Conservation (phyloP, 2,888 invertebrate genomes). For the Atrina japonica region DNA sequence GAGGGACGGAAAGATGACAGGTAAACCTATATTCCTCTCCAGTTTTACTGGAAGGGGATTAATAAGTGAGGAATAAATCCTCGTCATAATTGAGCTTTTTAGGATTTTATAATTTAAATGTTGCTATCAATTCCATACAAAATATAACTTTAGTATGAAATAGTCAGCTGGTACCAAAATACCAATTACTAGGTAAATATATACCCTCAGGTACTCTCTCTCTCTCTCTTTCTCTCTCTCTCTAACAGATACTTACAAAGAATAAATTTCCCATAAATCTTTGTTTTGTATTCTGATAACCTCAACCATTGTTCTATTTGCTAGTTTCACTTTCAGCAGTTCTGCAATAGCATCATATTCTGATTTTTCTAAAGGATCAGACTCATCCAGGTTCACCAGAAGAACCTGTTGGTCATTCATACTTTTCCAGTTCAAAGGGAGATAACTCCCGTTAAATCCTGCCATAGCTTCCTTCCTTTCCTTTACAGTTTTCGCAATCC, state of each 20-base stretch:
- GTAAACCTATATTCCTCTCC: no score
- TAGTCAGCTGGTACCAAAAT: no score
- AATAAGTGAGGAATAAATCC: no score
- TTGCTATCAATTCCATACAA: no score
- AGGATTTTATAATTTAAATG: no score
- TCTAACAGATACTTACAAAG: slow-evolving; percentile 22
- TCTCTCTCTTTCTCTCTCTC: no score
- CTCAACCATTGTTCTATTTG: slow-evolving; percentile 13
- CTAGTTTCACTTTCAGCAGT: neutral
- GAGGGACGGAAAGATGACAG: no score
- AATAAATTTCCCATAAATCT: slow-evolving; percentile 15
- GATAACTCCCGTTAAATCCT: slow-evolving; percentile 4
- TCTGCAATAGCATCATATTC: slow-evolving; percentile 7
- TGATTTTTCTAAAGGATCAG: neutral
- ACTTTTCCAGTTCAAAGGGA: slow-evolving; percentile 12
- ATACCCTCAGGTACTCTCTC: no score
- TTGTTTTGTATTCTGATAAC: slow-evolving; percentile 22
- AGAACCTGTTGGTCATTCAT: neutral
- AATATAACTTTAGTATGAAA: no score
- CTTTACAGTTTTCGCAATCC: slow-evolving; percentile 6
- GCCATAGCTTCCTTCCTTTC: neutral
- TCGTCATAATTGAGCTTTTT: no score
- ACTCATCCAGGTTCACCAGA: neutral
- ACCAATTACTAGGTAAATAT: no score
- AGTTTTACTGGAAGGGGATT: no score